A percentile compares a stretch with the other conserved stretches of the same genome.
Conservation (phyloP, 2,888 invertebrate genomes). For the Ophion slaviceki region DNA sequence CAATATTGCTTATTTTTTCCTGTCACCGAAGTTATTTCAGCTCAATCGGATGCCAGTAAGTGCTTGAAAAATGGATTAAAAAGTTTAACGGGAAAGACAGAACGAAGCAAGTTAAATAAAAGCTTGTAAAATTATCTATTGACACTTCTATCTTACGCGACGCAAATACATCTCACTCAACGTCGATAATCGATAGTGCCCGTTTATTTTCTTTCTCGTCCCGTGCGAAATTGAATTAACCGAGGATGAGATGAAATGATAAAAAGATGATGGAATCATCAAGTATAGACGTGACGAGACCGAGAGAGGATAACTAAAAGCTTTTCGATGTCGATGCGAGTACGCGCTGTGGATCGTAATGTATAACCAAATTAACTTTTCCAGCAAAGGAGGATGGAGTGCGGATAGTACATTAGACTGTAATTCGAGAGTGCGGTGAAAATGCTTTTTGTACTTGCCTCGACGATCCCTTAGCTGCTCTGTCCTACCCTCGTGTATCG, state of each 20-base stretch:
- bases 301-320: slow-evolving; percentile 58
- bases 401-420: slow-evolving; percentile 35
- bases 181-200: neutral
- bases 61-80: no score
- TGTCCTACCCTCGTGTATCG: neutral
- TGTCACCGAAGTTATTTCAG: no score
- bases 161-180: neutral
- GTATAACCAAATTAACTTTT: slow-evolving; percentile 61
- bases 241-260: neutral
- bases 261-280: slow-evolving; percentile 40
- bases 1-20: no score
- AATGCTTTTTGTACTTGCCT: slow-evolving; percentile 38
- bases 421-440: slow-evolving; percentile 38
- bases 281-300: slow-evolving; percentile 44
- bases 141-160: neutral
- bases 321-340: slow-evolving; percentile 63
- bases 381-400: slow-evolving; percentile 38
- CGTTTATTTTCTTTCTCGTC: neutral
- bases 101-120: no score
- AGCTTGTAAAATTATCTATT: neutral
- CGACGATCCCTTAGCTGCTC: slow-evolving; percentile 18
- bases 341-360: slow-evolving; percentile 51
- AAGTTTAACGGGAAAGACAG: no score
- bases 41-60: no score
- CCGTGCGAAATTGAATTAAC: slow-evolving; percentile 39